Percentiles rank a stretch among this genome's conserved stretches.
Conservation (phyloP, 2,888 invertebrate genomes). For the Frankliniella fusca region DNA sequence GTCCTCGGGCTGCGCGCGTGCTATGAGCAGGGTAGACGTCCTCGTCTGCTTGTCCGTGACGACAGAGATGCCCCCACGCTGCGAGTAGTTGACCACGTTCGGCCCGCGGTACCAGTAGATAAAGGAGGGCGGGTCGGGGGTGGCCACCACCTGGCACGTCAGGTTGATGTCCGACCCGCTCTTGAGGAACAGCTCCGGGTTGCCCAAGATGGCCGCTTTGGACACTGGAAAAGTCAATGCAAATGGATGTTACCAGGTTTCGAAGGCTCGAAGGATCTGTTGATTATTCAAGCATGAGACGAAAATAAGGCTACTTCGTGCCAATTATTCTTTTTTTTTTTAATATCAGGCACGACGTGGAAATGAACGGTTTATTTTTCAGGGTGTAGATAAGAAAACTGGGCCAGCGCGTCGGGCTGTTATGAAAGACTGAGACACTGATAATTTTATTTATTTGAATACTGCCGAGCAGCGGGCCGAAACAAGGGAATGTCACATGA, state of each 20-base stretch:
- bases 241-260: too few relatives aligned
- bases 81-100: constrained; percentile 56
- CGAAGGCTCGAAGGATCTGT: too few relatives aligned
- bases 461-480: too few relatives aligned
- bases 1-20: constrained; percentile 59
- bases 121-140: constrained; percentile 76
- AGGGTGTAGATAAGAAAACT: too few relatives aligned
- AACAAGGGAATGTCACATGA: too few relatives aligned
- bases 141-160: constrained; percentile 79
- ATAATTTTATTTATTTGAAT: too few relatives aligned
- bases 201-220: constrained; percentile 81
- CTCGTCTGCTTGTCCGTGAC: constrained; percentile 54
- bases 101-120: constrained; percentile 58
- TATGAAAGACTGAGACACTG: too few relatives aligned
- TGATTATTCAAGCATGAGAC: neutral
- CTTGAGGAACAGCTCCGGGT: constrained; percentile 79
- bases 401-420: too few relatives aligned
- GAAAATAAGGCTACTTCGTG: neutral
- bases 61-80: constrained; percentile 54
- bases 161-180: constrained; percentile 89
- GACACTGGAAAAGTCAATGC: constrained; percentile 62
- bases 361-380: too few relatives aligned
- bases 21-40: constrained; percentile 53
- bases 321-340: too few relatives aligned
- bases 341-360: too few relatives aligned